Conservation (phyloP, 2,113 vertebrate species). For the Anoplopoma fimbria region DNA sequence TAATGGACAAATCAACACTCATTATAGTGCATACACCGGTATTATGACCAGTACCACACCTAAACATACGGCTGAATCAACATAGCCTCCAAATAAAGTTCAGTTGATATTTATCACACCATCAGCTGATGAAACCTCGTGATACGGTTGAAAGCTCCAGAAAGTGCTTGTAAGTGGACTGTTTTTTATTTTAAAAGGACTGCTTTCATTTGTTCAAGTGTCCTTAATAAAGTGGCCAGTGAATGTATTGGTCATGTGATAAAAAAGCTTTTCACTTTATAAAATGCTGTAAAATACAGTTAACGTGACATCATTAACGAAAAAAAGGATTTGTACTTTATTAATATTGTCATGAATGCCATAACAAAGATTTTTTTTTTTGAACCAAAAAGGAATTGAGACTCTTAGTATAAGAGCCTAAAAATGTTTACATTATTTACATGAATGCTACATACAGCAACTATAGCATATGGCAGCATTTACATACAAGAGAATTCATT, state of each 20-base stretch:
- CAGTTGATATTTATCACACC: neutral
- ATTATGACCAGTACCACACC: neutral
- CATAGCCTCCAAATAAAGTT: neutral
- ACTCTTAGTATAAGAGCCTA: conserved; percentile 81
- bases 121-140: neutral
- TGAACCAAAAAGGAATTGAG: conserved; percentile 54
- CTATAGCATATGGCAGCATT: conserved; percentile 68
- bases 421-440: conserved; percentile 79
- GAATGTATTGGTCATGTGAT: neutral
- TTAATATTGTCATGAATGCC: conserved; percentile 77
- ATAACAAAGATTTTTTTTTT: conserved; percentile 70
- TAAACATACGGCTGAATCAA: neutral
- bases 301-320: conserved; percentile 9
- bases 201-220: neutral
- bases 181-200: too few relatives aligned
- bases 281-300: neutral
- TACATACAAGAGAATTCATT: conserved; percentile 70
- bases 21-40: too few relatives aligned
- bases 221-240: neutral
- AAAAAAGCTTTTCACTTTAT: neutral
- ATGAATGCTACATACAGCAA: conserved; percentile 62
- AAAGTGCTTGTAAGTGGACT: neutral
- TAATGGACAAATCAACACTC: neutral
- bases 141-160: neutral
- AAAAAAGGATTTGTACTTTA: conserved; percentile 68